Evolutionary conservation across 2,113 vertebrate genomes (phyloP).

Genomic region (Aphyosemion australe): DNA sequence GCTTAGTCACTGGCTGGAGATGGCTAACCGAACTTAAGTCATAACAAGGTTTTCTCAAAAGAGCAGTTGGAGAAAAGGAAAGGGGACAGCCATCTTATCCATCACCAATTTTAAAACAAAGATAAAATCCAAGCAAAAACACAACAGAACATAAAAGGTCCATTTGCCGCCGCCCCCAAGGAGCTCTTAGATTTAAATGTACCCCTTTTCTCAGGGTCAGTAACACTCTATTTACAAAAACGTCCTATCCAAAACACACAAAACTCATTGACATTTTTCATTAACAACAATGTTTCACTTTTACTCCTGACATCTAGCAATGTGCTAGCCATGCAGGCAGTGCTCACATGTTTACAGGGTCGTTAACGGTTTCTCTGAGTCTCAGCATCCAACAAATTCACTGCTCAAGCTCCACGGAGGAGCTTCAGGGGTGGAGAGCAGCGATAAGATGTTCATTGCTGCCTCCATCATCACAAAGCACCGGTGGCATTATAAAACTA

Average conservation of each 20-base stretch:
- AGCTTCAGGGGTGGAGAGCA: slow-evolving; percentile 7
- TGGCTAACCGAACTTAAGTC: no score
- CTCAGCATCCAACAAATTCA: slow-evolving; percentile 54
- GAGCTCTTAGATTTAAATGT: no score
- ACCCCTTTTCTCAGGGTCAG: no score
- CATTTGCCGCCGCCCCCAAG: no score
- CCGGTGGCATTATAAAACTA: slow-evolving; percentile 47
- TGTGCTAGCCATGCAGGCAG: slow-evolving; percentile 37
- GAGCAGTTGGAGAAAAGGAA: no score
- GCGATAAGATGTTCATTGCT: slow-evolving; percentile 29
- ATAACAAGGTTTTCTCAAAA: no score
- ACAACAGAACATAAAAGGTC: no score
- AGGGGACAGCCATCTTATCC: no score
- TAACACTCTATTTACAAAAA: no score
- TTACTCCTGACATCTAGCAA: slow-evolving; percentile 54
- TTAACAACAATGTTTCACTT: slow-evolving; percentile 1
- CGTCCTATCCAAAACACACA: background rate
- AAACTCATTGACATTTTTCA: slow-evolving; percentile 8
- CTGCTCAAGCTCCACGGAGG: slow-evolving; percentile 56
- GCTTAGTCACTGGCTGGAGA: no score
- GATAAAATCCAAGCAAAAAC: no score
- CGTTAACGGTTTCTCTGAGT: slow-evolving; percentile 54
- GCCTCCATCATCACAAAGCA: slow-evolving; percentile 43
- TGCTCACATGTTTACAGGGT: slow-evolving; percentile 60
- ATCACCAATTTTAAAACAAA: no score